Conservation (phyloP, 2,888 invertebrate genomes). For the Himalopsyche anomala region DNA sequence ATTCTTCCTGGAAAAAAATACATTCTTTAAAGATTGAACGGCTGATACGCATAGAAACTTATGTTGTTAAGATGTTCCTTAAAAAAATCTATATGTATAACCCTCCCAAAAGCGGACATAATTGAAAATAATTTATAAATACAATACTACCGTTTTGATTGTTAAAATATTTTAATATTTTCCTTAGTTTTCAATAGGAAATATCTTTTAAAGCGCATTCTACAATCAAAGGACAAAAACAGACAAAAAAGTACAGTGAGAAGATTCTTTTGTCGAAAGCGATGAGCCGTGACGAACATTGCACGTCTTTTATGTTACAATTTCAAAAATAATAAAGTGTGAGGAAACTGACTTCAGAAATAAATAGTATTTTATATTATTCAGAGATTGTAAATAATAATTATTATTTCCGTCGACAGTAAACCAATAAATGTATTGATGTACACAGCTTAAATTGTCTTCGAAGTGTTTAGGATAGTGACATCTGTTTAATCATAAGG, state of each 20-base stretch:
- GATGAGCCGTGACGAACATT: conserved; percentile 49
- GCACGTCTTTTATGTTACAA: conserved; percentile 39
- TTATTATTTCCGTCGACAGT: no score
- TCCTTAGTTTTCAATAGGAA: not conserved
- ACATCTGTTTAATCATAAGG: no score
- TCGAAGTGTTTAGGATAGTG: no score
- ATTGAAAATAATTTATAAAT: not conserved
- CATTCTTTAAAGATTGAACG: no score
- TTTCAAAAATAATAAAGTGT: not conserved
- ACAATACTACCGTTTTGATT: not conserved
- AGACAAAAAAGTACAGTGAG: conserved; percentile 43
- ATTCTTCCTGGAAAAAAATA: no score
- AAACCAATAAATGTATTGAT: no score
- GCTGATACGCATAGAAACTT: no score
- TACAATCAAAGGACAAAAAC: conserved; percentile 6
- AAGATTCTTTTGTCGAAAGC: conserved; percentile 41
- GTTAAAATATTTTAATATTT: not conserved
- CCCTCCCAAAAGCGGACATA: not conserved
- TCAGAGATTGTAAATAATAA: not conserved
- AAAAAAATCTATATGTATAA: no score
- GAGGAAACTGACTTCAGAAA: not conserved
- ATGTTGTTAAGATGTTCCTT: no score
- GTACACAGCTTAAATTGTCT: no score
- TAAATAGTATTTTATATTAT: not conserved
- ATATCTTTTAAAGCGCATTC: not conserved